These are phyloP conservation scores for Euproctis similis DNA, from an alignment of 2,888 invertebrate species.

Conservation along the genomic window DNA sequence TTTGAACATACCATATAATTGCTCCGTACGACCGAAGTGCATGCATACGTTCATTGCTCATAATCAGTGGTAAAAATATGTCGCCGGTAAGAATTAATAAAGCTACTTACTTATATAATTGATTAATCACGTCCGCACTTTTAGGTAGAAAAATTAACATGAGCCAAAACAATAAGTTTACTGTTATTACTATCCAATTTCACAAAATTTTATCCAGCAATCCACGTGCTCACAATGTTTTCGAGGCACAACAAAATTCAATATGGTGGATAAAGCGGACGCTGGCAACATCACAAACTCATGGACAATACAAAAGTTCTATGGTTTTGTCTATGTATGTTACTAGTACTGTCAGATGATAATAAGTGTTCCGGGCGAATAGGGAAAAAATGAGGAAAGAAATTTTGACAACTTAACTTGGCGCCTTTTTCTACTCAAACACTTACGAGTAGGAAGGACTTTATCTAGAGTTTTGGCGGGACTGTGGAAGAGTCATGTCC, in stretches of 20 bases:
- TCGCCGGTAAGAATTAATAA: slow-evolving; percentile 43
- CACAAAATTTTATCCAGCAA: slow-evolving; percentile 57
- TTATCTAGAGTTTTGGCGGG: too few species aligned
- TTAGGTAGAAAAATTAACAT: slow-evolving; percentile 33
- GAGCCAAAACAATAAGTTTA: slow-evolving; percentile 38
- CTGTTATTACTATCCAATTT: slow-evolving; percentile 63
- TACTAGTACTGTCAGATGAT: too few species aligned
- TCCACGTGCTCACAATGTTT: slow-evolving; percentile 85
- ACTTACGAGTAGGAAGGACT: too few species aligned
- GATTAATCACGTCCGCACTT: slow-evolving; percentile 42
- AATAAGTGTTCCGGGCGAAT: too few species aligned
- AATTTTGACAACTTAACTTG: too few species aligned
- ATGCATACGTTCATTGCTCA: slow-evolving; percentile 25
- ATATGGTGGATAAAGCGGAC: slow-evolving; percentile 68
- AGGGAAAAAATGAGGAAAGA: too few species aligned
- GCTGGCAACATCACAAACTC: too few species aligned
- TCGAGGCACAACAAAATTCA: slow-evolving; percentile 78
- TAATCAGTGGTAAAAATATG: slow-evolving; percentile 48
- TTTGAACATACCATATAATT: background rate
- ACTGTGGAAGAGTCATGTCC: too few species aligned
- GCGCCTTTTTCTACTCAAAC: too few species aligned
- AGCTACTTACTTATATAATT: slow-evolving; percentile 56
- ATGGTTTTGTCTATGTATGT: too few species aligned
- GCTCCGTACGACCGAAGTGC: slow-evolving; percentile 5
- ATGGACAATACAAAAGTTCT: too few species aligned